These are phyloP conservation scores for Serilophus lunatus DNA, from an alignment of 2,113 vertebrate species.

Conservation along the genomic window DNA sequence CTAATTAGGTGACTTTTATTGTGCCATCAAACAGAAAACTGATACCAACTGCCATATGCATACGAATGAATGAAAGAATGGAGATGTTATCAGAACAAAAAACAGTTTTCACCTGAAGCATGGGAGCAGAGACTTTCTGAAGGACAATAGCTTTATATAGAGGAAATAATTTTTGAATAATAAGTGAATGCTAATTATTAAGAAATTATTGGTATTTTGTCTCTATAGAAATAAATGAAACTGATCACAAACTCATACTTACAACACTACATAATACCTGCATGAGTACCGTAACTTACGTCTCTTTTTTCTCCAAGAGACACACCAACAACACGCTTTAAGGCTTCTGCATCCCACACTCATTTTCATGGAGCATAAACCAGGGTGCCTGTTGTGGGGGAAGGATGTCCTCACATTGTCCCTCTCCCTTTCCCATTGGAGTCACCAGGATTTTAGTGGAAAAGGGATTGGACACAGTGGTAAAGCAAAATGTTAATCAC, in stretches of 20 bases:
- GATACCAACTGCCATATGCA: constrained; percentile 1
- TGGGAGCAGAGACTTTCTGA: neutral
- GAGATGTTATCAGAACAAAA: neutral
- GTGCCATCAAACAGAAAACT: constrained; percentile 42
- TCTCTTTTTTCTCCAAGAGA: neutral
- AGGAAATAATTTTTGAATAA: neutral
- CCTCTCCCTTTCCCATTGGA: neutral
- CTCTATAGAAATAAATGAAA: neutral
- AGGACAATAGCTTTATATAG: neutral
- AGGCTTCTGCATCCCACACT: neutral
- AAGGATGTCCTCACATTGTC: neutral
- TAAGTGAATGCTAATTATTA: neutral
- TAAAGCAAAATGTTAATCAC: neutral
- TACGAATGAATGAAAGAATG: neutral
- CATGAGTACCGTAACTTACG: fast-evolving
- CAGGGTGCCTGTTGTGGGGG: neutral
- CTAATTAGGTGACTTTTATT: constrained; percentile 60
- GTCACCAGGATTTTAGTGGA: neutral
- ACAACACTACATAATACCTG: neutral
- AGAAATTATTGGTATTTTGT: neutral
- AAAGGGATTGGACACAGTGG: neutral
- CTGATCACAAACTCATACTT: neutral
- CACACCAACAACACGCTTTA: neutral
- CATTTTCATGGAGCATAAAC: neutral
- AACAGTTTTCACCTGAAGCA: neutral